These are phyloP conservation scores for Ageneiosus marmoratus DNA, from an alignment of 2,113 vertebrate species.

Conservation along the genomic window DNA sequence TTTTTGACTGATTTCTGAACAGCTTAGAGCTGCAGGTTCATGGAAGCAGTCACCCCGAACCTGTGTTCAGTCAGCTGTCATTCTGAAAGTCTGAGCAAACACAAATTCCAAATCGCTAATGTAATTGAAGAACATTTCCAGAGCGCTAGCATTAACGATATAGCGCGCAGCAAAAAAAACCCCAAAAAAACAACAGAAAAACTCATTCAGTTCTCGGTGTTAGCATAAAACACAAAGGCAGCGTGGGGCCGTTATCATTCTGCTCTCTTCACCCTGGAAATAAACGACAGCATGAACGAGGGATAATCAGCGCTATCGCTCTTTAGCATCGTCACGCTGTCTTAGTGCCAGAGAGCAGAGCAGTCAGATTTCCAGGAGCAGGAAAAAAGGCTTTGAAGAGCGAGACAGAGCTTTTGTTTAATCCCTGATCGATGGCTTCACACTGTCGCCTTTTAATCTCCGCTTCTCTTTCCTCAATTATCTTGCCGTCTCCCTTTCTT, in stretches of 20 bases:
- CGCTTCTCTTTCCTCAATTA: conserved; percentile 32
- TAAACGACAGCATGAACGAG: conserved; percentile 1
- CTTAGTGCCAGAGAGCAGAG: conserved; percentile 3
- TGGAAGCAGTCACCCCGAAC: not conserved
- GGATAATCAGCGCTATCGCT: conserved; percentile 28
- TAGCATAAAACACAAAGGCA: conserved; percentile 10
- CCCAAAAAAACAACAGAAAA: too few relatives aligned
- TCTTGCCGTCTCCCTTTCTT: conserved; percentile 10
- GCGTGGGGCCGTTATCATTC: not conserved
- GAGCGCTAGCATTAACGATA: not conserved
- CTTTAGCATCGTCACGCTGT: conserved; percentile 14
- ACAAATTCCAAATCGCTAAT: conserved; percentile 11
- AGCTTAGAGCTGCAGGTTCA: not conserved
- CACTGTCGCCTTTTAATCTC: conserved; percentile 24
- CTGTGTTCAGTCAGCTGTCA: too few relatives aligned
- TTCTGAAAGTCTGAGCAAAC: conserved; percentile 16
- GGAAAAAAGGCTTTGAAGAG: conserved; percentile 16
- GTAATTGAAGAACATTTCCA: not conserved
- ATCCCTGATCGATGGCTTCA: conserved; percentile 35
- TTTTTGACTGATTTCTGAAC: not conserved
- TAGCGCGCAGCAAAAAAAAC: not conserved
- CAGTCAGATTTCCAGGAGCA: conserved; percentile 16
- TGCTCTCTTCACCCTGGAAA: not conserved
- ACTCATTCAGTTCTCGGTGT: not conserved
- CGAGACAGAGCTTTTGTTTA: conserved; percentile 34